These are phyloP conservation scores for Wiebesia pumilae DNA, from an alignment of 1,140 invertebrate genomes.

Conservation along the genomic window DNA sequence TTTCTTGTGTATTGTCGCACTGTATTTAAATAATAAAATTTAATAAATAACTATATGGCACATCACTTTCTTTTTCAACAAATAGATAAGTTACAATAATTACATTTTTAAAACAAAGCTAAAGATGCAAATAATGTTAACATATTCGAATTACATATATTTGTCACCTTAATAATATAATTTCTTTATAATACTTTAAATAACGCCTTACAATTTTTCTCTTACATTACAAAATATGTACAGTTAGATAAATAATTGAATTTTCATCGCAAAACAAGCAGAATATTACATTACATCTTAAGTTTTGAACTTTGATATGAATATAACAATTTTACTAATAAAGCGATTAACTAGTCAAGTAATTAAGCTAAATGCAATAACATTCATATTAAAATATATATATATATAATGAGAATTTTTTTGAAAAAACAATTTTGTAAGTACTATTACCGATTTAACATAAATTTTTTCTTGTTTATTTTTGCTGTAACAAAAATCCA, in stretches of 20 bases:
- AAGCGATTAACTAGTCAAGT: constrained; percentile 32
- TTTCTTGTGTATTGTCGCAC: not conserved
- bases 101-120: constrained; percentile 42
- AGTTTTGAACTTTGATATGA: constrained; percentile 21
- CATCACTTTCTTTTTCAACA: constrained; percentile 40
- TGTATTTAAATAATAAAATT: constrained; percentile 39
- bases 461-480: constrained; percentile 15
- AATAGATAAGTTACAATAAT: constrained; percentile 30
- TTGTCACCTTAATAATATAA: constrained; percentile 33
- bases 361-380: constrained; percentile 33
- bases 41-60: constrained; percentile 49
- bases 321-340: constrained; percentile 28
- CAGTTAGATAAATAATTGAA: constrained; percentile 27
- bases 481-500: constrained; percentile 20
- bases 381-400: not conserved
- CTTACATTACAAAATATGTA: constrained; percentile 32
- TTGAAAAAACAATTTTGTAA: constrained; percentile 33
- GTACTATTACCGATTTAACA: constrained; percentile 35
- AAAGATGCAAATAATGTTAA: constrained; percentile 21
- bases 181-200: constrained; percentile 48
- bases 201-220: constrained; percentile 36
- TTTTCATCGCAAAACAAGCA: constrained; percentile 21
- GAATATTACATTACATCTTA: constrained; percentile 11
- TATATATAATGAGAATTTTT: constrained; percentile 22
- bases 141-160: constrained; percentile 16